Percentiles rank a stretch among this genome's conserved stretches.
phyloP scores from a whole-genome alignment of 92 coral and sea anemone genomes.

The Palythoa grandis region DNA sequence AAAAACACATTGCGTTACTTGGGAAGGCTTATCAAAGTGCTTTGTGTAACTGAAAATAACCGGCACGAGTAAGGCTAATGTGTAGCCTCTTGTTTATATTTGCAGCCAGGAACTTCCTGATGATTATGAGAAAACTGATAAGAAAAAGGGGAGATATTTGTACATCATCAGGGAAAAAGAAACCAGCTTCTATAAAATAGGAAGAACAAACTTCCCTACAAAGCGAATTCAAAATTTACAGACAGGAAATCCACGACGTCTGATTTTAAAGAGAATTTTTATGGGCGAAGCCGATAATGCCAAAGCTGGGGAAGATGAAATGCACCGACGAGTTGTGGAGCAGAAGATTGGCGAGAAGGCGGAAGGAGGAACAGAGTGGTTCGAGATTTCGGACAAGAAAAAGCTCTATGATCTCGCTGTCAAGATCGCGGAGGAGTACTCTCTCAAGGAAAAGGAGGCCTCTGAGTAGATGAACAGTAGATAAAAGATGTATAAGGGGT shows the following conservation, averaged over 20 bases:
- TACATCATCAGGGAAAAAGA: neutral
- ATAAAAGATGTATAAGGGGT: too few relatives aligned
- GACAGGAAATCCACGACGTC: neutral
- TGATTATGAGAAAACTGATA: neutral
- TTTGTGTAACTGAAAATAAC: too few relatives aligned
- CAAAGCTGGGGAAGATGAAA: neutral
- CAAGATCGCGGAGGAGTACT: too few relatives aligned
- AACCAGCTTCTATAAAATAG: neutral
- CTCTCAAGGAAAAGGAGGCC: too few relatives aligned
- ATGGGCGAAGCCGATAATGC: neutral
- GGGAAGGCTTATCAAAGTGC: too few relatives aligned
- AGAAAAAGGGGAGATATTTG: neutral
- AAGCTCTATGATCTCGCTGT: too few relatives aligned
- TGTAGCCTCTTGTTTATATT: neutral
- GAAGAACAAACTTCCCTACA: neutral
- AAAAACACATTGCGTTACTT: too few relatives aligned
- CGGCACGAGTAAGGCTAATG: too few relatives aligned
- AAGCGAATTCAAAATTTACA: neutral
- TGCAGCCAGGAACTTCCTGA: neutral
- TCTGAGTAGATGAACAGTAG: too few relatives aligned
- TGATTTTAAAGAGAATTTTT: neutral
- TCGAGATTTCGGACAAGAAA: too few relatives aligned
- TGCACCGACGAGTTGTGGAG: neutral
- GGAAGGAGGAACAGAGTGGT: neutral
- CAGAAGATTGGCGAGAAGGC: neutral